Evolutionary conservation across 2,888 invertebrate genomes (phyloP).

Genomic region (Ecliptopera silaceata): DNA sequence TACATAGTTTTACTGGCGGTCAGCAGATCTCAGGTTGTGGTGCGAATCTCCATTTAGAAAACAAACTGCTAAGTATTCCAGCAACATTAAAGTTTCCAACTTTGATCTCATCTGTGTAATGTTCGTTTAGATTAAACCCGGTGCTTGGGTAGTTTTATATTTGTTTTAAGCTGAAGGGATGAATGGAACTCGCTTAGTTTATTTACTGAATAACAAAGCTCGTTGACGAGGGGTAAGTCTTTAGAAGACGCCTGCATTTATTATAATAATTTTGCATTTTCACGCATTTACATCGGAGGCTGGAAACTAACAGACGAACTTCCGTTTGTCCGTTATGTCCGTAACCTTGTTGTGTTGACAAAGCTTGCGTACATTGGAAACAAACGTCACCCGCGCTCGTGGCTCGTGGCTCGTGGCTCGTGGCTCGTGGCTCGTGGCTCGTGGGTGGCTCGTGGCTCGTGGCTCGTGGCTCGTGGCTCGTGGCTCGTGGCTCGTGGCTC

Average conservation of each 20-base stretch:
- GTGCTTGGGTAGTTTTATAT: constrained; percentile 65
- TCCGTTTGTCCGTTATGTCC: background rate
- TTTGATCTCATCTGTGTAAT: constrained; percentile 64
- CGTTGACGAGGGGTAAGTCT: background rate
- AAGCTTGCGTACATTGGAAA: constrained; percentile 7
- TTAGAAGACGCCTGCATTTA: constrained; percentile 47
- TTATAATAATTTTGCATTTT: constrained; percentile 15
- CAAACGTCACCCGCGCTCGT: constrained; percentile 1
- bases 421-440: too few relatives aligned
- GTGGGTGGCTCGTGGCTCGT: too few relatives aligned
- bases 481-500: too few relatives aligned
- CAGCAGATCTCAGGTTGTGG: constrained; percentile 49
- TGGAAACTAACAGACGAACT: constrained; percentile 14
- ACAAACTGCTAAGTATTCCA: constrained; percentile 22
- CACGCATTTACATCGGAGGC: constrained; percentile 36
- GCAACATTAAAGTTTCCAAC: constrained; percentile 52
- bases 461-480: too few relatives aligned
- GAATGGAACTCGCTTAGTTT: constrained; percentile 16
- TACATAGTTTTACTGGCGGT: constrained; percentile 36
- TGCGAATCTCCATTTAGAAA: constrained; percentile 39
- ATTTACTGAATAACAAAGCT: constrained; percentile 6
- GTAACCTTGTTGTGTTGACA: constrained; percentile 2
- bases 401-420: too few relatives aligned
- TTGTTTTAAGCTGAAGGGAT: constrained; percentile 32
- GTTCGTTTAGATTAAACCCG: constrained; percentile 49